Evolutionary conservation across 1,140 invertebrate genomes (phyloP), one percentile per base, ranked within the genome.

Genomic region (Rhyacophila brunnea): DNA sequence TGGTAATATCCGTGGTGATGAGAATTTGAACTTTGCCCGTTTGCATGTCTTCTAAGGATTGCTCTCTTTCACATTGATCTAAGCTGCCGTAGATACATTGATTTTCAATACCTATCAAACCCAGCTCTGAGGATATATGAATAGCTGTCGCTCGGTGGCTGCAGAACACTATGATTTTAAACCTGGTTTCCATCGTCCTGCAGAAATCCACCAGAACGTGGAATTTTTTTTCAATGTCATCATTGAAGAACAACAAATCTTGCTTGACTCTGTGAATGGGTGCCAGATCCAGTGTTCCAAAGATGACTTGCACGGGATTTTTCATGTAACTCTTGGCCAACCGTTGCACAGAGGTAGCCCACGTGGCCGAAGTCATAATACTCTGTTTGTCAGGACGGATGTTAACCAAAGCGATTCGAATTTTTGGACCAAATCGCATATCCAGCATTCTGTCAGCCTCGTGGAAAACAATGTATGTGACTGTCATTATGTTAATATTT

Each of bases 1-100:
- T 93, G 0, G 93, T 93, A 13, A 97, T 89, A 82, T 97, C 95
- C 11, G 95, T 96, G 2, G 94, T 94, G 15, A 96, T 83, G n/a
- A 97, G 78, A 62, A 96, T 91, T 23, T 81, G 81, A 0, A 90
- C 87, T 5, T 74, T 69, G 0, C 92, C 92, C 56, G 77, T 80
- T 67, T 88, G 88, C 55, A 97, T 86, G 64, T 95, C 92, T 28
- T 85, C 83, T 7, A 96, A 75, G 6, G 93, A 92, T 71, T 85
- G 85, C 71, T 96, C 93, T 43, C 94, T 78, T 69, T 96, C 94
- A 65, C 57, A 69, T 65, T 96, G 94, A 38, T 95, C 92, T 54
- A 91, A 82, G 68, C 91, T 89, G n/a, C 93, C 93, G 77, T 96
- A 93, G 59, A 97, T 88, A 55, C 88, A 86, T 65, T 92, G 86